Evolutionary conservation across 2,797 vertebrate species (phyloP), one percentile per base, ranked within the genome.

Genomic region (Phalloptychus januarius): DNA sequence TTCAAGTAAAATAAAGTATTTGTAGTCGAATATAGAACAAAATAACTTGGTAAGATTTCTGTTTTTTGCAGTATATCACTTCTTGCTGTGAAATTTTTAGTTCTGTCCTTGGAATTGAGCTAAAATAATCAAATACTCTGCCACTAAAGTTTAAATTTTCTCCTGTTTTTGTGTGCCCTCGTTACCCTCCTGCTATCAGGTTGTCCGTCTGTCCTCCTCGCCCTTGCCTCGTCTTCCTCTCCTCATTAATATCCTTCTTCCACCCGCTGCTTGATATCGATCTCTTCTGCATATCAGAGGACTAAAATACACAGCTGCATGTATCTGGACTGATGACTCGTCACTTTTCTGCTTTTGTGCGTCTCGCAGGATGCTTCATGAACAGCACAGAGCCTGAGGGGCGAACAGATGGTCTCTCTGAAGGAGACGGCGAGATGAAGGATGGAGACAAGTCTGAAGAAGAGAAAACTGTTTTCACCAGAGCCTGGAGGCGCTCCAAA

Each of bases 401-500:
- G 36, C 76, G 69, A 86, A 74, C 87, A 58, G 79, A 79, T 46
- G 15, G 54, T 70, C 80, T 71, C 71, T 42, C 67, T 10, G 83
- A 84, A 46, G 72, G 50, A 79, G 82, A 89, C 40, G 0, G 7
- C 11, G 77, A 91, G 73, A 69, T 63, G 78, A 78, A 50, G 20
- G 76, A 81, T 54, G 74, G 83, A 81, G 86, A 84, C 79, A 50
- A 79, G 84, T 85, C 90, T 79, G 84, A 89, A 18, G 75, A 75
- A 36, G 81, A 89, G 36, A 73, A 80, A 40, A 79, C 79, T 0
- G 33, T 86, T 67, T 84, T 88, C 72, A 80, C 79, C 74, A 71
- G 82, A 73, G 52, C 84, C 72, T 89, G 92, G 72, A 93, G 88
- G 82, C 94, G 96, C 61, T 93, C 93, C 63, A 96, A 94, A 86